Conservation (phyloP, 1,140 invertebrate genomes). For the Cydia fagiglandana region DNA sequence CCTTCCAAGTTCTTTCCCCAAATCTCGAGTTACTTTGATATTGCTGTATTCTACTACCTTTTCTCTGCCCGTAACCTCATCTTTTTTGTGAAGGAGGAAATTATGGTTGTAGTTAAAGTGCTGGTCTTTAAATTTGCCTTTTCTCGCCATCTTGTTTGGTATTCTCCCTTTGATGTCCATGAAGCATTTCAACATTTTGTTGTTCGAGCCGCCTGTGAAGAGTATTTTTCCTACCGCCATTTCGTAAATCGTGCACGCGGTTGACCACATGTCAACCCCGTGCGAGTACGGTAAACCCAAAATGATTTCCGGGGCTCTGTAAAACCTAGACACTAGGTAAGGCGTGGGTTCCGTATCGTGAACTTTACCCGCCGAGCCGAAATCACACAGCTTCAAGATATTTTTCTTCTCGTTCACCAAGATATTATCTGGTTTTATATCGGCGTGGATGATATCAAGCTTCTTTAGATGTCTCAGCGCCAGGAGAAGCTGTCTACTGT, state of each 20-base stretch:
- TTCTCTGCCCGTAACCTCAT: conserved; percentile 98
- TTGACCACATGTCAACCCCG: conserved; percentile 98
- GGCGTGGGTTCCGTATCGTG: conserved; percentile 98
- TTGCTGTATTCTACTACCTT: conserved; percentile 95
- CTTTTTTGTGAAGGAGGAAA: conserved; percentile 97
- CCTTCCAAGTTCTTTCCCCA: conserved; percentile 89
- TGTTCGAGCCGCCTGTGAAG: conserved; percentile 98
- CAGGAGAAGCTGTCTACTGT: conserved; percentile 96
- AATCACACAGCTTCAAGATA: conserved; percentile 98
- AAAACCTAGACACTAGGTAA: conserved; percentile 98
- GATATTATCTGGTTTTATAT: conserved; percentile 99
- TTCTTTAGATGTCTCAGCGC: conserved; percentile 96
- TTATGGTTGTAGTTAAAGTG: conserved; percentile 98
- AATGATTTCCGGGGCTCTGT: conserved; percentile 99
- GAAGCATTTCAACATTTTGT: conserved; percentile 99
- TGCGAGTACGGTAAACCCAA: conserved; percentile 97
- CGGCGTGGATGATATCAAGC: conserved; percentile 97
- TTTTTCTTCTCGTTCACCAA: conserved; percentile 98
- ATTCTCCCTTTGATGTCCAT: conserved; percentile 99
- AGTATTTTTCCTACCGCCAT: conserved; percentile 98
- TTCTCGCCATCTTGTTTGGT: conserved; percentile 96
- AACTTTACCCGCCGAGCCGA: conserved; percentile 98
- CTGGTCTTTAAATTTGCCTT: conserved; percentile 96
- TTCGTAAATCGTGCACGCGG: conserved; percentile 99
- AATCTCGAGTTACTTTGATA: conserved; percentile 89